These are phyloP conservation scores for Mythimna loreyi DNA, from an alignment of 2,888 invertebrate genomes.

Conservation along the genomic window DNA sequence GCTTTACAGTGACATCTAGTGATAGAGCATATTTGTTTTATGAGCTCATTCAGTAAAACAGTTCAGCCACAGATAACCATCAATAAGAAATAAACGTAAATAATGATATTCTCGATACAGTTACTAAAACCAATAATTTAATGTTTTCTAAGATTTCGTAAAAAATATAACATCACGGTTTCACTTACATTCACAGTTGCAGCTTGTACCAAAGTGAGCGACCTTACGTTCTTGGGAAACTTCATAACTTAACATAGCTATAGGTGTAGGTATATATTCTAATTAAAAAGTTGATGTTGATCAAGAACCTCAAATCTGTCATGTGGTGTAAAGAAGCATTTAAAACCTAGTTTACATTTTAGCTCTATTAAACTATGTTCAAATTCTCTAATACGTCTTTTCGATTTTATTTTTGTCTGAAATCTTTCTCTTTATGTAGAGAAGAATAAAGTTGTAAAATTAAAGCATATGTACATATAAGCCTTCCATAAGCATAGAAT, in stretches of 20 bases:
- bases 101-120: constrained; percentile 45
- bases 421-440: not conserved
- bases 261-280: no score
- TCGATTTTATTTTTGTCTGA: not conserved
- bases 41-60: constrained; percentile 67
- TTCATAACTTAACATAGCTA: constrained; percentile 3
- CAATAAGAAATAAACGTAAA: not conserved
- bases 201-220: constrained; percentile 3
- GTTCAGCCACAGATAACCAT: constrained; percentile 44
- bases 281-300: not conserved
- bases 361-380: not conserved
- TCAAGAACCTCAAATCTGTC: constrained; percentile 1
- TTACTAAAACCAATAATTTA: constrained; percentile 2
- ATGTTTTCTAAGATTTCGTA: constrained; percentile 4
- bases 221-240: constrained; percentile 5
- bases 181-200: constrained; percentile 11
- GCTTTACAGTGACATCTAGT: constrained; percentile 71
- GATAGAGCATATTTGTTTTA: constrained; percentile 12
- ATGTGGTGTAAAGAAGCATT: constrained; percentile 5
- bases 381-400: not conserved
- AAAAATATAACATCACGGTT: not conserved
- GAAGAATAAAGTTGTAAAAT: not conserved
- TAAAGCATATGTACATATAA: not conserved
- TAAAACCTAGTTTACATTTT: constrained; percentile 21
- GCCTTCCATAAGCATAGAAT: not conserved